Base-by-base conservation (phyloP, 2,888 invertebrate species). In the Corbicula japonica region DNA sequence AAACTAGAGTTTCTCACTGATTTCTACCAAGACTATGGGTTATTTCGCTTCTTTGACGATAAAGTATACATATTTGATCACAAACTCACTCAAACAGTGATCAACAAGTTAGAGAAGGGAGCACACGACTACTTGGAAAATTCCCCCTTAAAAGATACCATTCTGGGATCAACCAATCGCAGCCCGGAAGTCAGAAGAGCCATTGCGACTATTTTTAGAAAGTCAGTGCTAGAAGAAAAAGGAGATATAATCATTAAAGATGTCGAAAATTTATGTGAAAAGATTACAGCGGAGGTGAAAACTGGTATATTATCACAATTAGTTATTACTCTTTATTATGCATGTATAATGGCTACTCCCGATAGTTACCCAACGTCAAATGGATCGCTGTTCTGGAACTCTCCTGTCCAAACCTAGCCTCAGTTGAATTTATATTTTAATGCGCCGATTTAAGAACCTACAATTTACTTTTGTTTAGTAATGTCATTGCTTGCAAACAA, bases 91-190 rank as follows among this genome's bases (percentile, higher is more conserved):
- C 84, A 87, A 46, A 84, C 84, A 10, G 87, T 81, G 8, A 84
- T 88, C 2, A 82, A 87, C 52, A 87, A 86, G 60, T 71, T 87
- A 5, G 88, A 88, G 26, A 88, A 88, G 56, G 88, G 88, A 2
- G 88, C 86, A 0, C 83, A 83, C 21, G 75, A 85, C 21, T 88
- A 87, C 52, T 44, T 88, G 54, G 76, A 83, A 12, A 79, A 86
- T 35, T 88, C 88, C 0, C 88, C 88, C 0, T 69, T 88, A 10
- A 86, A 84, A 58, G 81, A 83, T n/a, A 88, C 87, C 21, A 86
- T 88, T 54, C 63, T 88, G 21, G 85, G 85, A 12, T 86, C 86
- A 10, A 82, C 86, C 0, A 78, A 81, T 46, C 82, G 83, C 54
- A 85, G 86, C 56, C 88, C 88, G n/a, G 86, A 87, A 72, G 78